These are phyloP conservation scores for Aurelia sp. DNA, from an alignment of 30 jellyfish, hydroid and myxozoan species.

Conservation along the genomic window DNA sequence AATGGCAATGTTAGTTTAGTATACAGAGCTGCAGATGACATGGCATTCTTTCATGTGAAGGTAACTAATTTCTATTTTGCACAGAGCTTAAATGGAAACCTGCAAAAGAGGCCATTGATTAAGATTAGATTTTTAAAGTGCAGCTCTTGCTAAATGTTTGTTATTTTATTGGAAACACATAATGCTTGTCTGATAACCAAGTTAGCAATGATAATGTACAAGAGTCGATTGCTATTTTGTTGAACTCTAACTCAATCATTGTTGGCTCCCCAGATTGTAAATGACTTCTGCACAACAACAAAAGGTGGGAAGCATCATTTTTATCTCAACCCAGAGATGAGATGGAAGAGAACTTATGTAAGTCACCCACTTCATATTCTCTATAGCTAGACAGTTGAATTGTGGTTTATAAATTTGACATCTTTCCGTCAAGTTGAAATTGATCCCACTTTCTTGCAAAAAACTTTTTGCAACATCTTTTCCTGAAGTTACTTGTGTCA, in stretches of 20 bases:
- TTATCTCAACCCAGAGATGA: constrained; percentile 40
- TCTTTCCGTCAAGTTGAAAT: too few species aligned
- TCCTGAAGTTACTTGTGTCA: too few species aligned
- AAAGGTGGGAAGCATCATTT: constrained; percentile 42
- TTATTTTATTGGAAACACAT: too few species aligned
- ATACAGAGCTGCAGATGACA: constrained; percentile 69
- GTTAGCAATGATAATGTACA: neutral
- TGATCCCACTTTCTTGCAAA: too few species aligned
- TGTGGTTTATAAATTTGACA: too few species aligned
- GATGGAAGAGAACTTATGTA: constrained; percentile 63
- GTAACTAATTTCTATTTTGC: neutral
- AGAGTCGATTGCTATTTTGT: neutral
- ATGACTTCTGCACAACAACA: constrained; percentile 49
- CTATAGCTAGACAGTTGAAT: too few species aligned
- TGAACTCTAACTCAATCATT: neutral
- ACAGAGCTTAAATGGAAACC: too few species aligned
- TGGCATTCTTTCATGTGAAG: constrained; percentile 74
- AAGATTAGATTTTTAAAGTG: too few species aligned
- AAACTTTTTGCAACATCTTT: too few species aligned
- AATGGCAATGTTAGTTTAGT: constrained; percentile 67
- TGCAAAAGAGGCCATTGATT: too few species aligned
- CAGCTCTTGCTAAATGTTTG: too few species aligned
- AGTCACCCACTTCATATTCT: neutral
- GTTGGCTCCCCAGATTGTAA: constrained; percentile 3
- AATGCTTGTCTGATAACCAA: neutral